Percentiles rank a stretch among this genome's conserved stretches.
Conservation (phyloP, 2,888 invertebrate species). For the Ellobium chinense region DNA sequence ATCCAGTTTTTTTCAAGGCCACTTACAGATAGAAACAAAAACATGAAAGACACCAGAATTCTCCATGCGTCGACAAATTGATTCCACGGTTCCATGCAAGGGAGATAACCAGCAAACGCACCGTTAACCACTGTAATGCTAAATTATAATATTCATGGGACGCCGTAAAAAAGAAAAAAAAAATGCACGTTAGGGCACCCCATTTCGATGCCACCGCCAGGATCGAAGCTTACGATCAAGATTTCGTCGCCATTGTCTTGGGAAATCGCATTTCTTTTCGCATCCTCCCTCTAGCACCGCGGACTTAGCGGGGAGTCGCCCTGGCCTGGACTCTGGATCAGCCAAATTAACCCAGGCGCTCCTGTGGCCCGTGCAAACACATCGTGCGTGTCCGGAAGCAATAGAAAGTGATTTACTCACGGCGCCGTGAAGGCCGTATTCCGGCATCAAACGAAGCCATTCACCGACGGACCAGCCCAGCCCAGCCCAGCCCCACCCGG, state of each 20-base stretch:
- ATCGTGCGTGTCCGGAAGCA: constrained; percentile 13
- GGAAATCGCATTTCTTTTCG: not conserved
- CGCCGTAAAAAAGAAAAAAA: no score
- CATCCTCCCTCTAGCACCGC: not conserved
- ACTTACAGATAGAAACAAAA: no score
- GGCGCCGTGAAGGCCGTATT: not conserved
- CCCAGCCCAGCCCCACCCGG: no score
- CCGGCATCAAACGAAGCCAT: constrained; percentile 12
- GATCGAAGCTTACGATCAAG: not conserved
- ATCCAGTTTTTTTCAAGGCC: no score
- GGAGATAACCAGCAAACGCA: no score
- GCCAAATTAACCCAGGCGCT: not conserved
- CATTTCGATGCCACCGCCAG: not conserved
- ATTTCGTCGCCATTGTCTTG: not conserved
- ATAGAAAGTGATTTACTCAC: constrained; percentile 21
- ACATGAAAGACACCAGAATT: no score
- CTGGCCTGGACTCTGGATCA: not conserved
- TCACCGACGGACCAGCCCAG: no score
- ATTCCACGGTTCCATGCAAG: no score
- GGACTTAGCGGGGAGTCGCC: not conserved
- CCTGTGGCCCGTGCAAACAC: not conserved
- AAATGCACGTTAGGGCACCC: not conserved
- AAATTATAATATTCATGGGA: not conserved
- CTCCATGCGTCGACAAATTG: no score
- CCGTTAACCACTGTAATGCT: no score